Conservation (phyloP, 2,888 invertebrate genomes). For the Harpalus rufipes region DNA sequence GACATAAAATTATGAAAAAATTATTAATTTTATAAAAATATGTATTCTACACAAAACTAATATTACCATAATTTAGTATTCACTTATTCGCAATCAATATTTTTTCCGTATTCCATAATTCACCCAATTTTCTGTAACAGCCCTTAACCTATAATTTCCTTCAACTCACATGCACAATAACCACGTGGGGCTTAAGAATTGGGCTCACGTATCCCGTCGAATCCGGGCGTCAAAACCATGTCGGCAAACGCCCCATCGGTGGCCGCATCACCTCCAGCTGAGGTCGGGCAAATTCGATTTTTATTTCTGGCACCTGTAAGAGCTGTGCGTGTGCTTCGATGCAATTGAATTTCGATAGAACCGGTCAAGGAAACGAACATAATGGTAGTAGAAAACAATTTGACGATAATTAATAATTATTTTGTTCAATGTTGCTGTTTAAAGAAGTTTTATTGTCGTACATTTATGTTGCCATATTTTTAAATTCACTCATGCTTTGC, state of each 20-base stretch:
- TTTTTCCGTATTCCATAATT: background rate
- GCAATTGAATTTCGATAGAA: constrained; percentile 42
- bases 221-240: background rate
- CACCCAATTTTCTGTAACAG: background rate
- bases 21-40: background rate
- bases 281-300: constrained; percentile 39
- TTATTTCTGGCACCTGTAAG: constrained; percentile 38
- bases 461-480: background rate
- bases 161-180: background rate
- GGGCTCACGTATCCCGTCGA: background rate
- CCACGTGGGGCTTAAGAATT: background rate
- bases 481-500: background rate
- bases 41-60: background rate
- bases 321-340: background rate
- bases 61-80: background rate
- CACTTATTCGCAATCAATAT: background rate
- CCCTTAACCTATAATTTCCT: background rate
- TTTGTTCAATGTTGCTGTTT: background rate
- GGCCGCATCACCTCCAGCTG: background rate
- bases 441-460: background rate
- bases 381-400: background rate
- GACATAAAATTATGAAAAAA: background rate
- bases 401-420: background rate
- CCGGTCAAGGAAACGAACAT: background rate
- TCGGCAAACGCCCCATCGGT: background rate